Evolutionary conservation across 2,113 vertebrate genomes (phyloP), one percentile per base, ranked within the genome.

Genomic region (Malurus alboscapulatus): DNA sequence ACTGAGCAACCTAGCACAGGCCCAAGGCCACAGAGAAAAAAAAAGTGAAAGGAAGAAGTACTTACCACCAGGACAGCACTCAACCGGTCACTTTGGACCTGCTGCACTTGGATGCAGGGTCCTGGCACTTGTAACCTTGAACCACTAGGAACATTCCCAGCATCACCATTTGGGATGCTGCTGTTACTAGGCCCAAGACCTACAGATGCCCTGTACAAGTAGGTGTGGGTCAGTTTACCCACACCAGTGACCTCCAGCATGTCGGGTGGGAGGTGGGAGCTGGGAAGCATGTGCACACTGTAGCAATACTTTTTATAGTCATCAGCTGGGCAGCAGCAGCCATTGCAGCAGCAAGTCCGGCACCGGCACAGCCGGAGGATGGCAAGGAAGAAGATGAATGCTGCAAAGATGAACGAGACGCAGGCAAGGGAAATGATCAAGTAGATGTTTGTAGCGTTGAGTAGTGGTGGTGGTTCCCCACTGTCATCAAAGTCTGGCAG

Each of bases 401-500:
- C 90, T 1, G 96, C 92, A 34, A 98, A 98, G 91, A 98, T 96
- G 75, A 95, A 95, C 12, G 98, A 98, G 96, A 98, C 92, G 1
- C 97, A 97, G 50, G 96, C 97, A 7, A 98, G 96, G 29, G 97
- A 97, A 80, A 97, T 90, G 7, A 98, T 96, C 92, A 98, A 90
- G 78, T 98, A 98, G 63, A 98, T 92, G 87, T 98, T 98, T 11
- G 95, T 95, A 59, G 92, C 54, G 0, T 97, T 98, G 91, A 98
- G 98, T 16, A 96, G 95, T 0, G 96, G 95, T 6, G 91, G 93
- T 9, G 93, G 96, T 20, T 96, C 82, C 78, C 97, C 97, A 2
- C 78, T 87, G 51, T 98, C 97, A 87, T 97, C 98, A 25, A 98
- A 98, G 77, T 96, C 97, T 1, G 98, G 98, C 96, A 98, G 94